Evolutionary conservation across 2,888 invertebrate species (phyloP).

Genomic region (Marronus borbonicus): DNA sequence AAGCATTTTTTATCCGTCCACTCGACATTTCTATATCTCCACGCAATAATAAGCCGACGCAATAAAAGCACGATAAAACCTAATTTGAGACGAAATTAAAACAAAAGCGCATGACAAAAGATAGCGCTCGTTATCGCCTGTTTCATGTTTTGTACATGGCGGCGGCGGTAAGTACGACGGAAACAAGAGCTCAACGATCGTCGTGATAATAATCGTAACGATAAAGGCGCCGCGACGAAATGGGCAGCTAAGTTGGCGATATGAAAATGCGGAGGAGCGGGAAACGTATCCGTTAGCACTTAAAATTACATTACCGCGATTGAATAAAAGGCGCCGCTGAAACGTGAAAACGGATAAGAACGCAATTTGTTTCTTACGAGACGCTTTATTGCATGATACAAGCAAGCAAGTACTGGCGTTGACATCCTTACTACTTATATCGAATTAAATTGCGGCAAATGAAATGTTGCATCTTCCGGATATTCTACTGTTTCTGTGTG

Average conservation of each 20-base stretch:
- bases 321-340: conserved; percentile 16
- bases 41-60: conserved; percentile 16
- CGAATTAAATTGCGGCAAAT: background rate
- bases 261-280: background rate
- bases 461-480: too few species aligned
- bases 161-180: conserved; percentile 1
- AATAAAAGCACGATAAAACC: conserved; percentile 38
- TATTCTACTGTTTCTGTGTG: too few species aligned
- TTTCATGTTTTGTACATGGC: conserved; percentile 15
- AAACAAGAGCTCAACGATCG: conserved; percentile 37
- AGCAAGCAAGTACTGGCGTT: background rate
- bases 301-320: conserved; percentile 42
- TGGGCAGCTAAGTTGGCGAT: conserved; percentile 14
- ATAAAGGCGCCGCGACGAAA: conserved; percentile 14
- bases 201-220: conserved; percentile 43
- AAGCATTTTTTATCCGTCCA: background rate
- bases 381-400: background rate
- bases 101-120: conserved; percentile 33
- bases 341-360: conserved; percentile 18
- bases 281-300: conserved; percentile 24
- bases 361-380: background rate
- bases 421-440: background rate
- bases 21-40: conserved; percentile 1
- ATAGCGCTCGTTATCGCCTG: conserved; percentile 37
- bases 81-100: conserved; percentile 43